Percentiles rank a stretch among this genome's conserved stretches.
Evolutionary conservation across 2,113 vertebrate genomes (phyloP).

Genomic region (Chrysochloris asiatica): DNA sequence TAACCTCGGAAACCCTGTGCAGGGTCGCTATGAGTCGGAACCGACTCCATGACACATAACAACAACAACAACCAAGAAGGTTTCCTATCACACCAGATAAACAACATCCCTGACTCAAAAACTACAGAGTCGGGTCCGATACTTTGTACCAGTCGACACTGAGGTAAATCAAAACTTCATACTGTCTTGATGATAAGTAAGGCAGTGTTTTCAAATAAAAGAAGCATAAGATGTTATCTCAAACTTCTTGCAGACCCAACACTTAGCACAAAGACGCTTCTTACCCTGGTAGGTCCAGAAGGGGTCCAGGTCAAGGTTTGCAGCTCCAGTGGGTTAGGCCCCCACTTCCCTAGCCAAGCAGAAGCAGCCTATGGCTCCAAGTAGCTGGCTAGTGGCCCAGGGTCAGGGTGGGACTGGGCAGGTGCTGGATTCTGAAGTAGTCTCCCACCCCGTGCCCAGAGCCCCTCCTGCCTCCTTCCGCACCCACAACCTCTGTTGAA

Average conservation of each 20-base stretch:
- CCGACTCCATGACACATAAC: too few species aligned
- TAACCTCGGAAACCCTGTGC: too few species aligned
- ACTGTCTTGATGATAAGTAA: neutral
- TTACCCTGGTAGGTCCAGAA: constrained; percentile 31
- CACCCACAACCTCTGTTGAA: constrained; percentile 18
- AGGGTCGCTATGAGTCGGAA: too few species aligned
- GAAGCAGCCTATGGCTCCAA: neutral
- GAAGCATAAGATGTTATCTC: neutral
- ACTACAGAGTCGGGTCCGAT: neutral
- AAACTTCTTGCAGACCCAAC: neutral
- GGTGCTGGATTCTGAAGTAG: neutral
- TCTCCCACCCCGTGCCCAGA: neutral
- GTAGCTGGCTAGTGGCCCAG: neutral
- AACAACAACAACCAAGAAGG: too few species aligned
- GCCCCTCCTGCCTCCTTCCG: too few species aligned
- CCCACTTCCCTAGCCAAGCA: too few species aligned
- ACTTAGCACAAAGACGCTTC: neutral
- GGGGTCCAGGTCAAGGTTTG: neutral
- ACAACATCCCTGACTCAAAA: neutral
- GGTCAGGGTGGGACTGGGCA: neutral
- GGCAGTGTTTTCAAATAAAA: neutral
- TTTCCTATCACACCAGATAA: neutral
- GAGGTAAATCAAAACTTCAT: neutral
- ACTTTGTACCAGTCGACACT: neutral
- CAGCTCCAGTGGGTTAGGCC: neutral